Evolutionary conservation across 2,888 invertebrate genomes (phyloP).

Genomic region (Hirtodrosophila histrioides): DNA sequence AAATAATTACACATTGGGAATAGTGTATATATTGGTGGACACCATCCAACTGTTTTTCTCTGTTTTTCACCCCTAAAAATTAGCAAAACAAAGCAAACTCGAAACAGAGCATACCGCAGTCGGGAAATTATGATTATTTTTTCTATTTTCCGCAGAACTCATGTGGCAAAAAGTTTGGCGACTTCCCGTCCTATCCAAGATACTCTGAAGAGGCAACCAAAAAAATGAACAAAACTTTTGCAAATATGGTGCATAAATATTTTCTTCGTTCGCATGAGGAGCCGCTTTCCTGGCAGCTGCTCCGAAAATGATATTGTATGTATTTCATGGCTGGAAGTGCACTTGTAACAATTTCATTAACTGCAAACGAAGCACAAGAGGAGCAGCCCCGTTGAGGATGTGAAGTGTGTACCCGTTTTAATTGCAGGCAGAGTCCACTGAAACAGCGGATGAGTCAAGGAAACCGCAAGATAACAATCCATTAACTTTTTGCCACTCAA

Average conservation of each 20-base stretch:
- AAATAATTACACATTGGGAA: too few relatives aligned
- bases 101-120: too few relatives aligned
- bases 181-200: conserved; percentile 23
- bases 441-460: conserved; percentile 44
- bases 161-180: conserved; percentile 50
- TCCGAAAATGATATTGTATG: conserved; percentile 4
- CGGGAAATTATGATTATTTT: background rate
- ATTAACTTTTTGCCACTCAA: conserved; percentile 80
- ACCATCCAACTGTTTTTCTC: too few relatives aligned
- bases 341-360: conserved; percentile 75
- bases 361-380: conserved; percentile 69
- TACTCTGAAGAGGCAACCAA: conserved; percentile 2
- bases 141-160: conserved; percentile 18
- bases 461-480: conserved; percentile 79
- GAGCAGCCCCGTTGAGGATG: conserved; percentile 27
- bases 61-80: too few relatives aligned
- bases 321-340: conserved; percentile 36
- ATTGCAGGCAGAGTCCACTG: conserved; percentile 61
- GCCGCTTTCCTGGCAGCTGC: conserved; percentile 5
- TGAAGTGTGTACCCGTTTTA: conserved; percentile 59
- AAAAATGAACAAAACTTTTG: conserved; percentile 33
- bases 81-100: too few relatives aligned
- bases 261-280: conserved; percentile 16
- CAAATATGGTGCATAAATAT: conserved; percentile 45
- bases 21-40: too few relatives aligned